Evolutionary conservation across 2,888 invertebrate genomes (phyloP).

Genomic region (Petrophora chlorosata): DNA sequence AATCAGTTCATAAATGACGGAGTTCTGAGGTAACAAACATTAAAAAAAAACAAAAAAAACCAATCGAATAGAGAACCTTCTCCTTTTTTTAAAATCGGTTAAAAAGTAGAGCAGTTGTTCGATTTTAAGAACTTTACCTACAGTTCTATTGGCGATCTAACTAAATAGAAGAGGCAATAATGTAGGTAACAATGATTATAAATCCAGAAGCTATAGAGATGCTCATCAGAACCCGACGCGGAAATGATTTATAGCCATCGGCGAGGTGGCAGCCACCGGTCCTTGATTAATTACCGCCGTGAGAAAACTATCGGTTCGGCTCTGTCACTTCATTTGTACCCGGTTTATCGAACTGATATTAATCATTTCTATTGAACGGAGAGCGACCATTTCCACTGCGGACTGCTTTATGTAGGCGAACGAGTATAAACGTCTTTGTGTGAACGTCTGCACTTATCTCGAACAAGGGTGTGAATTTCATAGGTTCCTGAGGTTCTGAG

Average conservation of each 20-base stretch:
- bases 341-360: conserved; percentile 55
- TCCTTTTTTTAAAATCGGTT: too few relatives aligned
- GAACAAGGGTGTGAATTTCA: not conserved
- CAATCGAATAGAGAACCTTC: too few relatives aligned
- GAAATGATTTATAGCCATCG: conserved; percentile 64
- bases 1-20: too few relatives aligned
- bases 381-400: conserved; percentile 14
- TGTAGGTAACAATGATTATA: too few relatives aligned
- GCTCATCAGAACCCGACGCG: conserved; percentile 56
- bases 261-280: conserved; percentile 41
- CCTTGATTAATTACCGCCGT: conserved; percentile 71
- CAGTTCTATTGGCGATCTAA: too few relatives aligned
- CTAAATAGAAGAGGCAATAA: too few relatives aligned
- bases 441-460: conserved; percentile 6
- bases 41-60: too few relatives aligned
- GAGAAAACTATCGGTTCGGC: conserved; percentile 71
- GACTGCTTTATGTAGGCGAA: conserved; percentile 5
- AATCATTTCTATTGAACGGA: conserved; percentile 44
- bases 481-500: not conserved
- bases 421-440: conserved; percentile 14
- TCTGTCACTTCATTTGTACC: conserved; percentile 60
- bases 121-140: too few relatives aligned
- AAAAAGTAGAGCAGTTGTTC: too few relatives aligned
- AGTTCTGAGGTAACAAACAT: too few relatives aligned
- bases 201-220: conserved; percentile 31